phyloP scores from a whole-genome alignment of 2,113 vertebrate genomes.

The Cynopterus brachyotis region DNA sequence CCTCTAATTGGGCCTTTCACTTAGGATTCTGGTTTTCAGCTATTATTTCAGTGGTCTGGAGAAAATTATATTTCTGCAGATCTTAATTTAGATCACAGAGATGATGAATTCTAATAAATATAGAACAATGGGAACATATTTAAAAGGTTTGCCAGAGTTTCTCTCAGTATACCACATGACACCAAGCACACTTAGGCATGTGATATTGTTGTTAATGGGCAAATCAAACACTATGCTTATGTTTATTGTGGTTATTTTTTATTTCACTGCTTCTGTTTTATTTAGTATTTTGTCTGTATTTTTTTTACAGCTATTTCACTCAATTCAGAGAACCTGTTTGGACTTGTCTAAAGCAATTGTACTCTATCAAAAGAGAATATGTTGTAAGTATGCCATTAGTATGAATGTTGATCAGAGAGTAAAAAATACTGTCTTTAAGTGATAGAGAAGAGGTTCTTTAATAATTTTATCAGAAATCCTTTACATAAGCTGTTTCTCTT shows the following conservation, averaged over 20 bases:
- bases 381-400: constrained; percentile 87
- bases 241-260: not conserved
- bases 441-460: not conserved
- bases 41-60: constrained; percentile 42
- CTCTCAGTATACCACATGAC: not conserved
- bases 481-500: not conserved
- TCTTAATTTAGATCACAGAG: constrained; percentile 27
- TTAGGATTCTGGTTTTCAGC: constrained; percentile 57
- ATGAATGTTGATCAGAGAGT: not conserved
- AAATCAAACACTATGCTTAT: not conserved
- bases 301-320: constrained; percentile 94
- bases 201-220: not conserved
- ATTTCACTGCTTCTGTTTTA: constrained; percentile 25
- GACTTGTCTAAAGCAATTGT: constrained; percentile 98
- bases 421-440: not conserved
- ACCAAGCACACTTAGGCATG: not conserved
- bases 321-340: constrained; percentile 98
- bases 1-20: not conserved
- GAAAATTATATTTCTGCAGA: constrained; percentile 10
- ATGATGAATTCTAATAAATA: not conserved
- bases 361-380: constrained; percentile 97
- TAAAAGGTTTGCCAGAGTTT: not conserved
- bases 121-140: not conserved
- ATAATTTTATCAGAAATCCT: not conserved
- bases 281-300: constrained; percentile 48